Percentiles rank a stretch among this genome's conserved stretches.
These are phyloP conservation scores for Leptinotarsa haldemani DNA, from an alignment of 2,888 invertebrate genomes.

Conservation along the genomic window DNA sequence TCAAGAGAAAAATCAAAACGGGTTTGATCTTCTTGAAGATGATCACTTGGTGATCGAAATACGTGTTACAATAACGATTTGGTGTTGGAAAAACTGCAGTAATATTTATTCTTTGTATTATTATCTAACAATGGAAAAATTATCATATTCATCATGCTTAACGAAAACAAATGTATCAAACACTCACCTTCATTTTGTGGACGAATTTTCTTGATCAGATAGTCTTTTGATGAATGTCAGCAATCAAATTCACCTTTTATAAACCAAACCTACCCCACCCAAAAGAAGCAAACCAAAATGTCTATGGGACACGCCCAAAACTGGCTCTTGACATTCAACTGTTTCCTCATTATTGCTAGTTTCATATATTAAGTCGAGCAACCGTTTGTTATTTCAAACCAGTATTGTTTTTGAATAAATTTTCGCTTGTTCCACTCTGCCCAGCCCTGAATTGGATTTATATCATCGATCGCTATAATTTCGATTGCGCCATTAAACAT, in stretches of 20 bases:
- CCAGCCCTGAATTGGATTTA: conserved; percentile 12
- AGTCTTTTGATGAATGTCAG: conserved; percentile 14
- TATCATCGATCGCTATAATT: background rate
- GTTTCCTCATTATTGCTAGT: conserved; percentile 40
- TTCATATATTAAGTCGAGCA: conserved; percentile 24
- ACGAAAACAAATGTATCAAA: background rate
- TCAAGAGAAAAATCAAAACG: no score
- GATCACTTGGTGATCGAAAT: no score
- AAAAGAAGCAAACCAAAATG: conserved; percentile 16
- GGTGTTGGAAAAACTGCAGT: no score
- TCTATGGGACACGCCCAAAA: conserved; percentile 42
- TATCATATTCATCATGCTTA: background rate
- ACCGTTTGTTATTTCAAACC: conserved; percentile 17
- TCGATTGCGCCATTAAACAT: background rate
- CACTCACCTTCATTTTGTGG: conserved; percentile 34
- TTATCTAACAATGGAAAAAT: no score
- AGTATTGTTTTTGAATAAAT: conserved; percentile 18
- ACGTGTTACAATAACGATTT: no score
- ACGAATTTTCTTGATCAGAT: conserved; percentile 21
- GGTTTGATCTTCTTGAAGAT: no score
- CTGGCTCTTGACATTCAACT: conserved; percentile 46
- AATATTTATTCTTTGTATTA: no score
- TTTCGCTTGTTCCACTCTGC: conserved; percentile 6
- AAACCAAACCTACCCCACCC: conserved; percentile 14
- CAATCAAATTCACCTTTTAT: conserved; percentile 23